Evolutionary conservation across 1,140 invertebrate genomes (phyloP).

Genomic region (Psix sp.): DNA sequence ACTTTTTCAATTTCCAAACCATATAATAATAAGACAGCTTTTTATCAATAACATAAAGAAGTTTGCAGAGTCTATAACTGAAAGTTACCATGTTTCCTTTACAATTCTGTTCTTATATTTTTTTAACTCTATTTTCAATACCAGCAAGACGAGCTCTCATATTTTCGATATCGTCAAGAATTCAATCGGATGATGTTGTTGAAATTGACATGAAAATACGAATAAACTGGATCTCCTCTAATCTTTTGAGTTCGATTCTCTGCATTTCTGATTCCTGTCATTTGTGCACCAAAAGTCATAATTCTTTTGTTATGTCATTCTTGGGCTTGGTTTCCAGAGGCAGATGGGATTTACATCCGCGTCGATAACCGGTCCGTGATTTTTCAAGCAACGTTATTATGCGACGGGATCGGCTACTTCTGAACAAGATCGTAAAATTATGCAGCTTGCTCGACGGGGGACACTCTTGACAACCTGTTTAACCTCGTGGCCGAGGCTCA

Average conservation of each 20-base stretch:
- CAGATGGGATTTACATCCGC: slow-evolving; percentile 45
- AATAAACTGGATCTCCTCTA: too few relatives aligned
- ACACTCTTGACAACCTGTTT: slow-evolving; percentile 72
- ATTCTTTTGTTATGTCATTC: slow-evolving; percentile 30
- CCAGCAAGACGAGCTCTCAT: too few relatives aligned
- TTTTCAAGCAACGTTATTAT: slow-evolving; percentile 47
- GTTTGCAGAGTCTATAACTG: too few relatives aligned
- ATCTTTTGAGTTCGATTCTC: background rate
- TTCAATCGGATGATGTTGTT: too few relatives aligned
- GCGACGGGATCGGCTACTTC: slow-evolving; percentile 26
- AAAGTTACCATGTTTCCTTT: too few relatives aligned
- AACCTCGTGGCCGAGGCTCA: slow-evolving; percentile 68
- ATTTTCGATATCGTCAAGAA: too few relatives aligned
- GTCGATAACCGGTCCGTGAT: slow-evolving; percentile 53
- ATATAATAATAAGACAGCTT: too few relatives aligned
- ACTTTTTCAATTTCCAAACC: too few relatives aligned
- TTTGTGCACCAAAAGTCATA: slow-evolving; percentile 22
- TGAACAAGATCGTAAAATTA: slow-evolving; percentile 68
- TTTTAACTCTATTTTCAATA: too few relatives aligned
- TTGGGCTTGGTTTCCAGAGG: slow-evolving; percentile 26
- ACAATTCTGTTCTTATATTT: too few relatives aligned
- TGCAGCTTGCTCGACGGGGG: slow-evolving; percentile 65
- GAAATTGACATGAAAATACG: too few relatives aligned
- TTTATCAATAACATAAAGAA: too few relatives aligned
- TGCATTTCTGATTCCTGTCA: background rate